Base-by-base conservation (phyloP, 2,888 invertebrate genomes). In the Drosophila mayaguana region DNA sequence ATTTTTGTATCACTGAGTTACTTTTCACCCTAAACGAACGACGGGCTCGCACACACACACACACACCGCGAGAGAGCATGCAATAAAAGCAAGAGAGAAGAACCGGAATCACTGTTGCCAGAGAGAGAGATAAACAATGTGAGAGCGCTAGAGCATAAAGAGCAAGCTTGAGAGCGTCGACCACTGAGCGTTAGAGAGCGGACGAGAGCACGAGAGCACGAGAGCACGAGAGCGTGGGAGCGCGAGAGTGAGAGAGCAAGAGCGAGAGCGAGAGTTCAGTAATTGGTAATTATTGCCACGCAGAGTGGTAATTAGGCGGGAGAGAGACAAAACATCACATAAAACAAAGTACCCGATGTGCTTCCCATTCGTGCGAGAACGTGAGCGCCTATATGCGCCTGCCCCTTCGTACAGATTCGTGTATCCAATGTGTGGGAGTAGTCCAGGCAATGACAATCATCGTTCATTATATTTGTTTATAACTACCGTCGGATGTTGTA, bases 221-320 rank as follows among this genome's bases (percentile, higher is more conserved):
- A 32, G 53, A 25, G 42, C 34, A 32, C 12, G 36, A 28, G 67
- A 63, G 62, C 53, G 40, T 0, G 43, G 40, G 32, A 32, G 32
- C 9, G 28, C 7, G 32, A 3, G 32, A 32, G 32, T 9, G 32
- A 9, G 34, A 25, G 36, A 14, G 45, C 14, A 64, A 64, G 61
- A 55, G 54, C 1, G 51, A 43, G 32, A 22, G 34, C 56, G 67
- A 74, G 73, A 71, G 63, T 63, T 56, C 54, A 63, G 72, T 88
- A 81, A 81, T 86, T 87, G 89, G 83, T 90, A 84, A 84, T 84
- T 84, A 84, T 83, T 88, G 77, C 73, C 78, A 80, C 86, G 87
- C 83, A 74, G 89, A 89, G 90, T 86, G 90, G 90, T 84, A 84
- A 84, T 84, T 90, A 84, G 81, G 83, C 66, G 66, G 57, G 72